Conservation (phyloP, 2,888 invertebrate species). For the Entomobrya multifasciata region DNA sequence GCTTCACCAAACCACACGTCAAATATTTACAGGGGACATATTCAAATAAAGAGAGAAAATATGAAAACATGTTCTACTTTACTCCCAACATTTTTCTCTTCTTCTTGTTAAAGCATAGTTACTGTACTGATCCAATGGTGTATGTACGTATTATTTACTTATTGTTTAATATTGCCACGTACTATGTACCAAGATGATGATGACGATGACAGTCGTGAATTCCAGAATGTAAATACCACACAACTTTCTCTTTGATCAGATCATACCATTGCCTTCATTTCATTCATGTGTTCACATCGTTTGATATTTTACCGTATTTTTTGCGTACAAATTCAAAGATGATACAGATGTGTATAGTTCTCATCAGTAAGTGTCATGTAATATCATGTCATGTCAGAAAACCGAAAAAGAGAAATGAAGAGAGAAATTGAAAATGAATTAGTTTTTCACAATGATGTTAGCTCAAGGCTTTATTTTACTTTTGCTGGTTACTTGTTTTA, state of each 20-base stretch:
- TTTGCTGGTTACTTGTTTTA: not conserved
- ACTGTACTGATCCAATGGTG: not conserved
- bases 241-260: not conserved
- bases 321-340: not conserved
- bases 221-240: not conserved
- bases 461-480: not conserved
- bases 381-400: not conserved
- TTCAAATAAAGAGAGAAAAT: too few relatives aligned
- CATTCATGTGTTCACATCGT: not conserved
- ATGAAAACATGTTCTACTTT: conserved; percentile 5
- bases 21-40: conserved; percentile 29
- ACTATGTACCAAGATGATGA: not conserved
- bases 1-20: not conserved
- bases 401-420: not conserved
- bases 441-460: not conserved
- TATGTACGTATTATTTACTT: conserved; percentile 1
- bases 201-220: too few relatives aligned
- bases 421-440: not conserved
- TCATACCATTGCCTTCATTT: not conserved
- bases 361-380: not conserved
- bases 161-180: too few relatives aligned
- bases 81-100: not conserved
- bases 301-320: not conserved
- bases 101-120: not conserved
- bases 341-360: not conserved